Evolutionary conservation across 2,113 vertebrate species (phyloP), one percentile per base, ranked within the genome.

Genomic region (Pomatostomus ruficeps): DNA sequence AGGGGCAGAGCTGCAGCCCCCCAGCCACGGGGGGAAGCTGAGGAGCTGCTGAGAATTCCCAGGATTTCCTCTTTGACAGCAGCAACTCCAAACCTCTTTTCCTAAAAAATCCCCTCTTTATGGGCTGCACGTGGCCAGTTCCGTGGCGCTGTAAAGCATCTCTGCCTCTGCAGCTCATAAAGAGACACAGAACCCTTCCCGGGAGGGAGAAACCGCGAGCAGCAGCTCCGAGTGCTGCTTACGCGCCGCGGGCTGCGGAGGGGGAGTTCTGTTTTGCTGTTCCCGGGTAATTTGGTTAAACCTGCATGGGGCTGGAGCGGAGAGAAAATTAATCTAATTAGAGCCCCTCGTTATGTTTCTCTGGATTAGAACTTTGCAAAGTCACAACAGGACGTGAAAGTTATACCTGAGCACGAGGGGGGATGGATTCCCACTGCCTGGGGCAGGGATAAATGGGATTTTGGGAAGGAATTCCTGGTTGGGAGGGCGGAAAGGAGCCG

Each of bases 71-170:
- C 35, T 23, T 28, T 1, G 10, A 2, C 15, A 12, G 3, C 38
- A 40, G n/a, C 55, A 6, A 2, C 24, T 20, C 55, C 8, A 20
- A 19, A 2, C 18, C 20, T 25, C 49, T 20, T 2, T 6, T 1
- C 8, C 7, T 3, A 10, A 19, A 61, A 61, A 46, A 0, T 4
- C 1, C 5, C 0, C 33, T 24, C 6, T 24, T 26, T 10, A 4
- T 2, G 33, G 61, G 0, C 19, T 10, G 22, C 29, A 2, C 8
- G 3, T 11, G 57, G 49, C 40, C 16, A 3, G 54, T 40, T 12
- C 7, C 10, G 2, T 9, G 51, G 43, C 57, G 59, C 61, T 29
- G 10, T 11, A 33, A 62, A 66, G 19, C 54, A 54, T 28, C 57
- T 61, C 68, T 23, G 58, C 46, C 11, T 46, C 54, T 67, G 61